A percentile compares a stretch with the other conserved stretches of the same genome.
These are phyloP conservation scores for Merluccius polli DNA, from an alignment of 2,797 vertebrate species.

Conservation along the genomic window DNA sequence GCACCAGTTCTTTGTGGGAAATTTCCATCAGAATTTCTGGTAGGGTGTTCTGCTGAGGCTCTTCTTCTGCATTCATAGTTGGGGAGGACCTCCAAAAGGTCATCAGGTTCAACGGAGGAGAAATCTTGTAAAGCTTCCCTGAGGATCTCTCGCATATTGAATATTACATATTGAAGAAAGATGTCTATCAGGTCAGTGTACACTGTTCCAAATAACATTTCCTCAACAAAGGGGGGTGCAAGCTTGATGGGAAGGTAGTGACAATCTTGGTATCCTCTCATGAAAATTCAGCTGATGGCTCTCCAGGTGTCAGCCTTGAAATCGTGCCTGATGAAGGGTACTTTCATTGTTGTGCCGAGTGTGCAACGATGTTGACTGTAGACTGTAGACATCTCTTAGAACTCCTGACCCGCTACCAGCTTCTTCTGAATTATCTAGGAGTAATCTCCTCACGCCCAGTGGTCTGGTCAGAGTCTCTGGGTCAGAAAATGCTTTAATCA, in stretches of 20 bases:
- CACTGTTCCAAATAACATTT: not conserved
- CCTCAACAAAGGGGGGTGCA: not conserved
- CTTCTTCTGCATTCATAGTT: constrained; percentile 8
- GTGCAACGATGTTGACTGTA: no score
- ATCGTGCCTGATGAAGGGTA: not conserved
- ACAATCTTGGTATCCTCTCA: constrained; percentile 16
- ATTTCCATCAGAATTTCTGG: constrained; percentile 4
- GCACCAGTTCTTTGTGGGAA: constrained; percentile 11
- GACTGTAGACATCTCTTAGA: not conserved
- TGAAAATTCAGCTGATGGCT: not conserved
- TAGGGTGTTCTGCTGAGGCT: not conserved
- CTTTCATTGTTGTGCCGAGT: no score
- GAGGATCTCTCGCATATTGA: not conserved
- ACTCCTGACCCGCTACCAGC: not conserved
- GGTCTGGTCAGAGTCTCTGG: not conserved
- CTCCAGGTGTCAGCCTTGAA: constrained; percentile 5
- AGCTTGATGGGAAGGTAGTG: constrained; percentile 6
- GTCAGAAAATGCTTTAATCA: constrained; percentile 5
- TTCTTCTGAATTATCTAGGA: not conserved
- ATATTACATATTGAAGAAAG: not conserved
- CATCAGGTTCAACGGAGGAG: not conserved
- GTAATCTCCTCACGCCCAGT: not conserved
- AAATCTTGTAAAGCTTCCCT: constrained; percentile 9
- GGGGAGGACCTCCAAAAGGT: not conserved
- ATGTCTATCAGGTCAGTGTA: not conserved